Evolutionary conservation across 2,797 vertebrate genomes (phyloP).

Genomic region (Thamnophis elegans): DNA sequence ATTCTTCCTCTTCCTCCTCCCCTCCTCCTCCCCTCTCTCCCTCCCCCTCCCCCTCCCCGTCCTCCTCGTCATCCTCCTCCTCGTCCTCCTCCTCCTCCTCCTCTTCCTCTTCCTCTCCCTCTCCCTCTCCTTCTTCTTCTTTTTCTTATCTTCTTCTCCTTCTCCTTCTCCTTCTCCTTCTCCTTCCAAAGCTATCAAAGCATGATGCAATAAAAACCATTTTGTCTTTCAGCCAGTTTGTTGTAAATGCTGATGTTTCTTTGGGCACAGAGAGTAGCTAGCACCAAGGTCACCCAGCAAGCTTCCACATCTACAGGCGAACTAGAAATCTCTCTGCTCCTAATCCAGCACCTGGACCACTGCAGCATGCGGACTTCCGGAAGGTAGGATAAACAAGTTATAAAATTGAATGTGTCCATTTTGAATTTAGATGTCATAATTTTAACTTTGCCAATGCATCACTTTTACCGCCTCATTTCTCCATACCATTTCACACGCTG

Average conservation of each 20-base stretch:
- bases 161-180: too few species aligned
- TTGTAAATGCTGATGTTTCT: neutral
- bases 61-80: too few species aligned
- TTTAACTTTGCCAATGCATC: constrained; percentile 1
- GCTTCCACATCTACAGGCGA: neutral
- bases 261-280: neutral
- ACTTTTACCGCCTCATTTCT: neutral
- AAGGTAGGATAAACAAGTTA: neutral
- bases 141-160: too few species aligned
- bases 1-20: too few species aligned
- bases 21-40: too few species aligned
- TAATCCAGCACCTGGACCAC: neutral
- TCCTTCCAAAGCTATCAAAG: neutral
- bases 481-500: neutral
- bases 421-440: neutral
- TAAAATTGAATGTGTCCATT: neutral
- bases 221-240: neutral
- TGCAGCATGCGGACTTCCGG: neutral
- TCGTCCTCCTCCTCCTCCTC: too few species aligned
- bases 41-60: too few species aligned
- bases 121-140: too few species aligned
- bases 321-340: neutral
- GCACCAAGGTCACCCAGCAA: neutral
- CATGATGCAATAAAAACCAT: neutral
- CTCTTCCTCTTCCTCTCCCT: too few species aligned